A percentile compares a stretch with the other conserved stretches of the same genome.
phyloP scores from a whole-genome alignment of 1,140 invertebrate species.

The Bilobella aurantiaca region DNA sequence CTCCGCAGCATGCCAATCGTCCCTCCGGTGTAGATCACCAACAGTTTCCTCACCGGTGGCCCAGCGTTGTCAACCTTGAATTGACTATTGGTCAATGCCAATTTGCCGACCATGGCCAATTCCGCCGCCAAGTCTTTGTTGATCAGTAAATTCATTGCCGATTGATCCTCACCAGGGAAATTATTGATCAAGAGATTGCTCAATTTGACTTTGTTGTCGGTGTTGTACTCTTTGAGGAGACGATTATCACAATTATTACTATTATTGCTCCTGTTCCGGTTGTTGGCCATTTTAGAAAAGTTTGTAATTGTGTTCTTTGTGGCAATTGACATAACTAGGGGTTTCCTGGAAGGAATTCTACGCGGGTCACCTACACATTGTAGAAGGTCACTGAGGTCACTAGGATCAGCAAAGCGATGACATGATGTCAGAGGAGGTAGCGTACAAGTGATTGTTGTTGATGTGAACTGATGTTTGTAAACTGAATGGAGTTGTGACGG shows the following conservation, averaged over 20 bases:
- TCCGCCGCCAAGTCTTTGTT: no score
- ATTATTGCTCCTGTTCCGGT: neutral
- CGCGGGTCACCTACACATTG: neutral
- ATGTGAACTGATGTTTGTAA: neutral
- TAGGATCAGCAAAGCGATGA: neutral
- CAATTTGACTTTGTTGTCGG: no score
- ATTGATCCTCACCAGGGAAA: no score
- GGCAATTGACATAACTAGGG: conserved; percentile 3
- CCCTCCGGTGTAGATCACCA: conserved; percentile 78
- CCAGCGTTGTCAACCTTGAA: conserved; percentile 42
- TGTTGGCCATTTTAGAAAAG: neutral
- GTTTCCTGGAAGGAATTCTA: no score
- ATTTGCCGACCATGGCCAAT: no score
- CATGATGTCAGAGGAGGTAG: no score
- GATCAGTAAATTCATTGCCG: neutral
- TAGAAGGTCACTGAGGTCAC: neutral
- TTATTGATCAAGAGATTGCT: no score
- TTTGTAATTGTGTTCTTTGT: conserved; percentile 1
- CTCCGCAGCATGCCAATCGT: conserved; percentile 80
- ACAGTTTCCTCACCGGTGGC: conserved; percentile 41
- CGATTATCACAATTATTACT: neutral
- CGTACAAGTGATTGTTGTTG: conserved; percentile 1
- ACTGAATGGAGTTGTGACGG: neutral
- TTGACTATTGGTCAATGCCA: conserved; percentile 9
- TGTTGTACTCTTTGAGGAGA: no score